phyloP scores from a whole-genome alignment of 2,888 invertebrate genomes.

The Drosophila koepferae region DNA sequence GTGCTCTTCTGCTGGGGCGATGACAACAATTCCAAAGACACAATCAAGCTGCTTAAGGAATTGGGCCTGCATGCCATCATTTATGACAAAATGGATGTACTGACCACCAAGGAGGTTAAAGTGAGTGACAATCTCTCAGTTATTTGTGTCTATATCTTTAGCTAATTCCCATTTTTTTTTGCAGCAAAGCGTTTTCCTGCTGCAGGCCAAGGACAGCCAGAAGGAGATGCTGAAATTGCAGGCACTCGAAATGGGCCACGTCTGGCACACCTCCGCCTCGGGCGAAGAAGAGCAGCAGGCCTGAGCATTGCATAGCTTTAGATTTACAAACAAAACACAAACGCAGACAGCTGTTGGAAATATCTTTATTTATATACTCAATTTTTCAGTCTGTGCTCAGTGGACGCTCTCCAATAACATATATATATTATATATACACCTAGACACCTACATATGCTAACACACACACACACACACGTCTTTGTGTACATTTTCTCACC shows the following conservation, averaged over 20 bases:
- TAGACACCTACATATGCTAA: neutral
- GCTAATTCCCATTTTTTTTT: neutral
- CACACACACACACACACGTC: conserved; percentile 4
- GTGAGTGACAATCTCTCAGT: conserved; percentile 54
- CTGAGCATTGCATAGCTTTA: conserved; percentile 33
- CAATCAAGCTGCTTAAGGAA: conserved; percentile 93
- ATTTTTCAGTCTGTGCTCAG: conserved; percentile 22
- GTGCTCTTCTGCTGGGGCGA: conserved; percentile 99
- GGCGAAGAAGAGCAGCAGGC: conserved; percentile 65
- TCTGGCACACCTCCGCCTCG: conserved; percentile 65
- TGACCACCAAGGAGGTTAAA: conserved; percentile 84
- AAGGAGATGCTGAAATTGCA: conserved; percentile 83
- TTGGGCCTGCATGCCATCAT: conserved; percentile 98
- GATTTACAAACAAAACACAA: conserved; percentile 5
- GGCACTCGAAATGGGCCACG: conserved; percentile 82
- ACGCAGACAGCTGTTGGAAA: conserved; percentile 10
- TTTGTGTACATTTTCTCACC: conserved; percentile 30
- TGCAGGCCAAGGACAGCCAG: conserved; percentile 92
- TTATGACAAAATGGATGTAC: conserved; percentile 94
- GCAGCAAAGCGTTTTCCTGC: conserved; percentile 92
- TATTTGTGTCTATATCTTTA: neutral
- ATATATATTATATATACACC: neutral
- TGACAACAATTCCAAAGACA: conserved; percentile 95
- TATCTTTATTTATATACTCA: conserved; percentile 20
- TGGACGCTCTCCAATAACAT: conserved; percentile 22